A percentile compares a stretch with the other conserved stretches of the same genome.
phyloP scores from a whole-genome alignment of 2,797 vertebrate species.

The Rhabdomys pumilio region DNA sequence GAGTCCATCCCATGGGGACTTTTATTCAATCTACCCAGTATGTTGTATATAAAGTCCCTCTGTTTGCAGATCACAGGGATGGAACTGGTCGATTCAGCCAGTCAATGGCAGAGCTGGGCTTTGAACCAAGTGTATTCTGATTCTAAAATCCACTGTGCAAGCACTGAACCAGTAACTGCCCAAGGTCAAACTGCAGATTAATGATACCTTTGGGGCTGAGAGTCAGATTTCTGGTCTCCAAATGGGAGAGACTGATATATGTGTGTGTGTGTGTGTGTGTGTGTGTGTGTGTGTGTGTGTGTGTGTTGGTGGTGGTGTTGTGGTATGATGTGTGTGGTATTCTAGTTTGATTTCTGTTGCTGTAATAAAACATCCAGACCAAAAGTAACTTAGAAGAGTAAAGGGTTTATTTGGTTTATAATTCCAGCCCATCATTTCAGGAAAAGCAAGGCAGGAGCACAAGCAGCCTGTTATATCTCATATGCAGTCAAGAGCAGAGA shows the following conservation, averaged over 20 bases:
- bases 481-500: not conserved
- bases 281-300: not conserved
- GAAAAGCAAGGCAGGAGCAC: not conserved
- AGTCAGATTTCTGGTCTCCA: not conserved
- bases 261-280: not conserved
- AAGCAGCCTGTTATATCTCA: not conserved
- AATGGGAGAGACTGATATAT: not conserved
- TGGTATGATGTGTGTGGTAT: not conserved
- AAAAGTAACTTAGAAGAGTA: not conserved
- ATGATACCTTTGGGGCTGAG: not conserved
- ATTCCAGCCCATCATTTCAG: not conserved
- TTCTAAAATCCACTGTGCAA: not conserved
- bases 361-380: not conserved
- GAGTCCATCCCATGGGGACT: constrained; percentile 22
- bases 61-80: not conserved
- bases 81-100: not conserved
- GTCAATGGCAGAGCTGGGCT: not conserved
- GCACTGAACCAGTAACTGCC: not conserved
- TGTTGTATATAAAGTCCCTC: not conserved
- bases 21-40: not conserved
- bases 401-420: not conserved
- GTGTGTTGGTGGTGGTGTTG: not conserved
- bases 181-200: not conserved
- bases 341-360: not conserved
- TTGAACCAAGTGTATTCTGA: not conserved